Evolutionary conservation across 2,797 vertebrate genomes (phyloP), one percentile per base, ranked within the genome.

Genomic region (Sarcoramphus papa): DNA sequence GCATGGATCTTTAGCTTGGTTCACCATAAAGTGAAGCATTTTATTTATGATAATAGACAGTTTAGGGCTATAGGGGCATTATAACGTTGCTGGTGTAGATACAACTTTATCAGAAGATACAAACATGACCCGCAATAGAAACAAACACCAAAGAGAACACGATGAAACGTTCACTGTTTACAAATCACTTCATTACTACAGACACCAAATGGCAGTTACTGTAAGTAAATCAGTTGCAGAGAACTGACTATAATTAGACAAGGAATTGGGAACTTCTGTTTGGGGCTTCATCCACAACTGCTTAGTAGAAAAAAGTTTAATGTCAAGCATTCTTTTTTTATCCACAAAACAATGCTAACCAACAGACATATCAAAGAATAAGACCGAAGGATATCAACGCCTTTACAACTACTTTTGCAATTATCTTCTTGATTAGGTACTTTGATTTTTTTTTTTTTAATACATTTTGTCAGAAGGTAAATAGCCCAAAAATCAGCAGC

Each of bases 121-220:
- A 97, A 97, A 91, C 93, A 97, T 97, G 98, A 98, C 98, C 98
- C 95, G 54, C 97, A 98, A 97, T 97, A 97, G 95, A 97, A 98
- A 98, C 97, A 97, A 97, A 97, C 95, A 98, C 97, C 93, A 83
- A 98, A 97, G 97, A 97, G 97, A 98, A 98, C 97, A 98, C 98
- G 72, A 98, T 97, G 94, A 94, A 98, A 98, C 97, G 54, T 84
- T 97, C 97, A 98, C 98, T 96, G 97, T 94, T 97, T 98, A 98
- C 98, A 98, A 98, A 97, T 95, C 98, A 98, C 98, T 98, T 97
- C 96, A 98, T 98, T 98, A 98, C 96, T 98, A 98, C 97, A 97
- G 98, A 98, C 98, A 98, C 96, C 95, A 98, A 97, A 98, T 98
- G 98, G 98, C 98, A 98, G 98, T 97, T 98, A 98, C 97, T 98